phyloP scores from a whole-genome alignment of 2,888 invertebrate genomes.

The Furcula furcula region DNA sequence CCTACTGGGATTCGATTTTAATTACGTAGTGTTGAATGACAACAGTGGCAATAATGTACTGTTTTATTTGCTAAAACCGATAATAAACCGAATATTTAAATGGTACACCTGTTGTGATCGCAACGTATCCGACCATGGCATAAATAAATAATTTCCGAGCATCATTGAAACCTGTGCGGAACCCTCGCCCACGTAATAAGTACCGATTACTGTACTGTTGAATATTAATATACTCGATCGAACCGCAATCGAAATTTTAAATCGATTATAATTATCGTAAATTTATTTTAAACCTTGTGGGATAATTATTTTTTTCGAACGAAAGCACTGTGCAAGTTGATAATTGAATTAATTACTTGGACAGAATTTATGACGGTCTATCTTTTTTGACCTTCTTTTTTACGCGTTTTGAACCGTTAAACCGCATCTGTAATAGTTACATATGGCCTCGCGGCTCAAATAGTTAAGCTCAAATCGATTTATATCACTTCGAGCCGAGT shows the following conservation, averaged over 20 bases:
- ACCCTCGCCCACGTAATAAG: slow-evolving; percentile 23
- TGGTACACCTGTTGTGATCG: slow-evolving; percentile 18
- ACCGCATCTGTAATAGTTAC: too few relatives aligned
- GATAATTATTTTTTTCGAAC: slow-evolving; percentile 20
- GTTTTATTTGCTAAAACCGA: background rate
- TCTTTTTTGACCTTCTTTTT: too few relatives aligned
- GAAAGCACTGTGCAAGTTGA: background rate
- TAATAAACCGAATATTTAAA: slow-evolving; percentile 6
- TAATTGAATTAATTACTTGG: slow-evolving; percentile 10
- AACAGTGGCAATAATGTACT: too few relatives aligned
- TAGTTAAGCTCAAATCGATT: too few relatives aligned
- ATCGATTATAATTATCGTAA: slow-evolving; percentile 41
- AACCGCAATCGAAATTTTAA: slow-evolving; percentile 42
- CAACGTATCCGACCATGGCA: slow-evolving; percentile 4
- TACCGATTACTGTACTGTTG: slow-evolving; percentile 32
- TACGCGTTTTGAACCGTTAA: too few relatives aligned
- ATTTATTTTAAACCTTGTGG: slow-evolving; percentile 26
- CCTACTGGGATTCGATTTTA: too few relatives aligned
- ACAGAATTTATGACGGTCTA: too few relatives aligned
- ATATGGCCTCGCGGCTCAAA: too few relatives aligned
- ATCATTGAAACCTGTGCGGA: slow-evolving; percentile 27
- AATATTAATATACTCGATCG: slow-evolving; percentile 29
- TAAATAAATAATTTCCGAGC: slow-evolving; percentile 28
- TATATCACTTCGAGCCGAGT: too few relatives aligned
- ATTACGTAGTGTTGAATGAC: too few relatives aligned